phyloP scores from a whole-genome alignment of 1,140 invertebrate genomes.

The Drosophila bipectinata region DNA sequence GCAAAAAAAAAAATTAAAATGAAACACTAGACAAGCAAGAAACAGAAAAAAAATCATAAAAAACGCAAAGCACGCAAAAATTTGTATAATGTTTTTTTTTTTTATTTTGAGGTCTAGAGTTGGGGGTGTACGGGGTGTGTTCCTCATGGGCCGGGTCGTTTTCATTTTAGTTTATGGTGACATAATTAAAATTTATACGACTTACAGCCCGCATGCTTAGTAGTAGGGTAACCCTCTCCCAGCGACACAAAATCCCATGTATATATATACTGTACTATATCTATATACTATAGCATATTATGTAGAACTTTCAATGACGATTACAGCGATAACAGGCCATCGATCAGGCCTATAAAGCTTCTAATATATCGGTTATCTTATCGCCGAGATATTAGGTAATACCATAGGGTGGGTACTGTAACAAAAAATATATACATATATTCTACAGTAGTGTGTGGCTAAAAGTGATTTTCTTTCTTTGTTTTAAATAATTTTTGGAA shows the following conservation, averaged over 20 bases:
- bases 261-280: not conserved
- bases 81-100: slow-evolving; percentile 15
- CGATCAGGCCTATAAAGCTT: slow-evolving; percentile 4
- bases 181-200: slow-evolving; percentile 77
- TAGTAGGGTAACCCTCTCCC: not conserved
- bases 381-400: not conserved
- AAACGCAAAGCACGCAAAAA: slow-evolving; percentile 47
- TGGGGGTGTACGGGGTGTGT: slow-evolving; percentile 1
- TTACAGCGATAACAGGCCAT: slow-evolving; percentile 6
- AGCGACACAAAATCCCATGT: not conserved
- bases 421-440: too few relatives aligned
- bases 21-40: slow-evolving; percentile 28
- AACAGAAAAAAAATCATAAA: slow-evolving; percentile 21
- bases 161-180: slow-evolving; percentile 70
- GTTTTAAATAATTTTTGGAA: too few relatives aligned
- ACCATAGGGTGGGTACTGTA: not conserved
- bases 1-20: slow-evolving; percentile 14
- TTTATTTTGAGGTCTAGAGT: not conserved
- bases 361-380: not conserved
- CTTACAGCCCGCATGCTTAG: slow-evolving; percentile 32
- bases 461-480: not conserved
- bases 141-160: slow-evolving; percentile 14
- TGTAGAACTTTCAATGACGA: too few relatives aligned
- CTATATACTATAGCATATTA: too few relatives aligned
- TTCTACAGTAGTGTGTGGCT: not conserved